Percentiles rank a stretch among this genome's conserved stretches.
These are phyloP conservation scores for Elysia crispata DNA, from an alignment of 2,888 invertebrate species.

Conservation along the genomic window DNA sequence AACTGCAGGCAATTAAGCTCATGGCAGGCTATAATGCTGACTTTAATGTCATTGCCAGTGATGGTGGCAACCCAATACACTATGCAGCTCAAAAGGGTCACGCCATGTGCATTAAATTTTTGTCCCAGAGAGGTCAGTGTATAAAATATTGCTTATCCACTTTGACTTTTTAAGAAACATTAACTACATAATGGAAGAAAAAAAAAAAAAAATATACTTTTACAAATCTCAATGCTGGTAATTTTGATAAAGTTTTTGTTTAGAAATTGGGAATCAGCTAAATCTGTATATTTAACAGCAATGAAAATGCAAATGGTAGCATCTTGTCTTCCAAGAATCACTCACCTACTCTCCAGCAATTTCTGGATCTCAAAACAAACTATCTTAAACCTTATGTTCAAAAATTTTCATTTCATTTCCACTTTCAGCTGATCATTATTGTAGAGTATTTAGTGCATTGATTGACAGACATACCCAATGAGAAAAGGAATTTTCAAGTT, in stretches of 20 bases:
- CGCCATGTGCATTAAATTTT: constrained; percentile 75
- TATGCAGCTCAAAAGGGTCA: constrained; percentile 73
- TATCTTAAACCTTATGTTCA: too few relatives aligned
- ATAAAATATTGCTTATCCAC: too few relatives aligned
- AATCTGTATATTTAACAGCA: background rate
- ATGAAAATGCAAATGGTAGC: too few relatives aligned
- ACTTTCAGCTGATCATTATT: too few relatives aligned
- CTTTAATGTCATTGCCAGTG: constrained; percentile 74
- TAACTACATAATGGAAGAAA: background rate
- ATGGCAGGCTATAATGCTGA: constrained; percentile 75
- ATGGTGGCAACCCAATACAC: constrained; percentile 76
- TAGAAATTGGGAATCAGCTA: too few relatives aligned
- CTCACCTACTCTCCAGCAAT: too few relatives aligned
- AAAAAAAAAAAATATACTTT: background rate
- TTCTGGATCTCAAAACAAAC: too few relatives aligned
- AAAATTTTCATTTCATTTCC: too few relatives aligned
- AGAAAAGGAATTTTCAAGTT: too few relatives aligned
- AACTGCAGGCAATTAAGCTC: constrained; percentile 67
- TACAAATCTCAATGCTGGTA: background rate
- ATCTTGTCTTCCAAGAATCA: too few relatives aligned
- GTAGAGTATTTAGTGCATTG: too few relatives aligned
- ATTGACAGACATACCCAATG: too few relatives aligned
- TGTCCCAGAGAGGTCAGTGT: constrained; percentile 75
- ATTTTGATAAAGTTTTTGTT: background rate
- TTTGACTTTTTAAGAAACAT: background rate